Evolutionary conservation across 2,888 invertebrate genomes (phyloP), one percentile per base, ranked within the genome.

Genomic region (Agriopis aurantiaria): DNA sequence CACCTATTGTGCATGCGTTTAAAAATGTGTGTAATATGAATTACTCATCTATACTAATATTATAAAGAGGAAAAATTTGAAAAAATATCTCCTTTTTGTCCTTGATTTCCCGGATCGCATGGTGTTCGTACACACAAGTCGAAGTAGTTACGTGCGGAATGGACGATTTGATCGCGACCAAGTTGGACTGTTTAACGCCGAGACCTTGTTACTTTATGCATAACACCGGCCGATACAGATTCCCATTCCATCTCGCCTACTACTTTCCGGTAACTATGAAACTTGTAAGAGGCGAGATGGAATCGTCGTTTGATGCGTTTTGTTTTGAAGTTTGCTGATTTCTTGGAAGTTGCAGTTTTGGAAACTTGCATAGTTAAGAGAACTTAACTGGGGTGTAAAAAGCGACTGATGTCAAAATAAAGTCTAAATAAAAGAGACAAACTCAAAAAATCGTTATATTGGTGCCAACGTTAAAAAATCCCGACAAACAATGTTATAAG

Each of bases 121-220:
- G 70, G 63, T 23, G 14, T 33, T 48, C 49, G 23, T 61, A 73
- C 78, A 76, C 75, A 59, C 53, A 64, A 74, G 80, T 82, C 82
- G 82, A 85, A 83, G 79, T 85, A 86, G 85, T 85, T 87, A 80
- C 80, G 77, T 74, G 74, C 75, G 79, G 82, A 85, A 75, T 84
- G 82, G 85, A 76, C 85, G 83, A 87, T 86, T 86, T 83, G 80
- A 82, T 79, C 78, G 80, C 81, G 76, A 71, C 71, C 62, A 73
- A 70, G 65, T 73, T 71, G 80, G 80, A 80, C 79, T 83, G 80
- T 78, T 82, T 80, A 82, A 76, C 81, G 78, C 58, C 57, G 57
- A 63, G 75, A 72, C 74, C 73, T 76, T 74, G 70, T 76, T 75
- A 75, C 78, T 81, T 80, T 83, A 82, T 87, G 84, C 83, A 87